Conservation (phyloP, 1,140 invertebrate species). For the Bicyclus anynana region DNA sequence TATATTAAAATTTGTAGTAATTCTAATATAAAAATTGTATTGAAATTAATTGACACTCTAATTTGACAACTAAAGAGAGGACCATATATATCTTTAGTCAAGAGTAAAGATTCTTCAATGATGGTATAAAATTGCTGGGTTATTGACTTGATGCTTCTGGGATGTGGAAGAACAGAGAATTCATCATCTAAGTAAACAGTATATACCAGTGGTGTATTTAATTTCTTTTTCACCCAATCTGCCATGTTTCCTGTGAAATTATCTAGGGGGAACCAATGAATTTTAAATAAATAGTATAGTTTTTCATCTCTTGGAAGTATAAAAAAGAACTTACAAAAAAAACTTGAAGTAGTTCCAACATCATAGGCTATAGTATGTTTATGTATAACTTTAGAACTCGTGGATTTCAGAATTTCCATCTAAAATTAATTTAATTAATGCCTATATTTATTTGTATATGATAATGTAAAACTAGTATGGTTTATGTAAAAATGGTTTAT, state of each 20-base stretch:
- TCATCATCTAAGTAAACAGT: constrained; percentile 46
- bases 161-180: constrained; percentile 32
- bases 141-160: constrained; percentile 33
- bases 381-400: constrained; percentile 31
- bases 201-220: constrained; percentile 58
- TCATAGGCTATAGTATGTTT: constrained; percentile 40
- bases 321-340: constrained; percentile 46
- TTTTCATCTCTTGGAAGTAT: too few species aligned
- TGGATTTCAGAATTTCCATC: constrained; percentile 50
- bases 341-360: constrained; percentile 39
- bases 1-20: too few species aligned
- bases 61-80: constrained; percentile 45
- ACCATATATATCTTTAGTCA: constrained; percentile 52
- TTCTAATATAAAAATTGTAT: constrained; percentile 2
- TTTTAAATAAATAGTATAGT: neutral
- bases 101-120: constrained; percentile 42
- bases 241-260: constrained; percentile 58
- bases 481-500: too few species aligned
- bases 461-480: too few species aligned
- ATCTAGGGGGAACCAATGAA: constrained; percentile 36
- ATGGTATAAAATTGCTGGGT: constrained; percentile 38
- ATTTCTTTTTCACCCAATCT: constrained; percentile 60
- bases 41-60: neutral
- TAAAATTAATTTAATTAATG: constrained; percentile 20
- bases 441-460: too few species aligned